These are phyloP conservation scores for Branchinecta lindahli DNA, from an alignment of 1,140 invertebrate genomes.

Conservation along the genomic window DNA sequence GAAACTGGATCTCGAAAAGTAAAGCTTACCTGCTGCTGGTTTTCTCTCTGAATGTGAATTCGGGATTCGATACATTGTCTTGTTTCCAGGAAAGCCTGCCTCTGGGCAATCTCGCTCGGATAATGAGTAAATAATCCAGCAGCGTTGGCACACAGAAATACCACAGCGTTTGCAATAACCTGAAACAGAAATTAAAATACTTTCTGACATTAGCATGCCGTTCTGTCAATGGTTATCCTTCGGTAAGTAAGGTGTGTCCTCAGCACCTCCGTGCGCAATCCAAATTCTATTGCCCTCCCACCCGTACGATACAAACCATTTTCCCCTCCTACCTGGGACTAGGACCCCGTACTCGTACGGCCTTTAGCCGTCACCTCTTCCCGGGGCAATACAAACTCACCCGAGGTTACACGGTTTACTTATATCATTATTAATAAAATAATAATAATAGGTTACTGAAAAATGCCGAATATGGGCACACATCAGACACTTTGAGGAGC, in stretches of 20 bases:
- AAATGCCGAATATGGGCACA: too few species aligned
- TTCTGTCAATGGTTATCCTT: background rate
- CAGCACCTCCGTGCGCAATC: too few species aligned
- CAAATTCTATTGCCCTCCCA: too few species aligned
- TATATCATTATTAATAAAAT: too few species aligned
- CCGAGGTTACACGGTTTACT: too few species aligned
- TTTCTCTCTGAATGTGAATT: slow-evolving; percentile 77
- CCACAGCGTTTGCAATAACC: slow-evolving; percentile 48
- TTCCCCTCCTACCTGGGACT: too few species aligned
- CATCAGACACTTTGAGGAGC: too few species aligned
- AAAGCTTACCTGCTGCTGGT: slow-evolving; percentile 76
- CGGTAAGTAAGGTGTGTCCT: background rate
- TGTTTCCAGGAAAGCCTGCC: slow-evolving; percentile 86
- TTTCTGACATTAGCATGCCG: background rate
- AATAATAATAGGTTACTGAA: too few species aligned
- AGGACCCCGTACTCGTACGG: too few species aligned
- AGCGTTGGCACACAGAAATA: slow-evolving; percentile 60
- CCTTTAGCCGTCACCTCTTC: too few species aligned
- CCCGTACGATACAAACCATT: too few species aligned
- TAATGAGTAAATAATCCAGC: slow-evolving; percentile 82
- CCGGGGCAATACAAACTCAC: too few species aligned
- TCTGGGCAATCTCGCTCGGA: slow-evolving; percentile 72
- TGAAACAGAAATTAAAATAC: slow-evolving; percentile 33
- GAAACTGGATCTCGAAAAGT: background rate
- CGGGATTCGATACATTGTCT: slow-evolving; percentile 81